Base-by-base conservation (phyloP, 2,113 vertebrate genomes). In the Petromus typicus region DNA sequence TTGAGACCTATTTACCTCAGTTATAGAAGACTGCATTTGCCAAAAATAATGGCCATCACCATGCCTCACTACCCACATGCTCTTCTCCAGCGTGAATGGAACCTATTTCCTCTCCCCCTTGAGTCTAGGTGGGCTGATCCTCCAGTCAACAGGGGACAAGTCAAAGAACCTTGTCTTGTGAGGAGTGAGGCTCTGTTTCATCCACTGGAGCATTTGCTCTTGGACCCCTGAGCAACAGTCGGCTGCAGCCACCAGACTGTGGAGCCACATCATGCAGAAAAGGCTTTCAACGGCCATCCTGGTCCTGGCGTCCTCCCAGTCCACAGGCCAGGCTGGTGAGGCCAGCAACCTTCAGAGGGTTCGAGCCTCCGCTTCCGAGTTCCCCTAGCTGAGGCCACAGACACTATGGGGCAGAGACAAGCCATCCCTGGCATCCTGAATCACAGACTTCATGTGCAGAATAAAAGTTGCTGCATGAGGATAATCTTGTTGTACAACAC, bases 111-210 rank as follows among this genome's bases (percentile, higher is more conserved):
- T 37, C 1, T 59, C 34, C 6, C 20, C 20, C 10, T 66, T 80
- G 59, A 90, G 34, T 80, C 73, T 37, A 30, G 7, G 1, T 37
- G 25, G n/a, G 14, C 45, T 32, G 23, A 40, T 18, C 40, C 54
- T 89, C 40, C 22, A 32, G 23, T 32, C 57, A 66, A 67, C 0
- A 56, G 34, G 78, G 51, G 23, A 48, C n/a, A 45, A 73, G 73
- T 64, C 45, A 78, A n/a, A 51, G 1, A 30, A 66, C 3, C 12
- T 45, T 51, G 14, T 64, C 56, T 32, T 43, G 11, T 34, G 71
- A 11, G 37, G 2, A 20, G 14, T 25, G 1, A 2, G 45, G 22
- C 27, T 48, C 14, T 0, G 1, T 30, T 69, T 56, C 32, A 32
- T 43, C 16, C 2, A 27, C 30, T n/a, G 14, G 83, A 54, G 43